Conservation (phyloP, 2,113 vertebrate genomes). For the Hemiscyllium ocellatum region DNA sequence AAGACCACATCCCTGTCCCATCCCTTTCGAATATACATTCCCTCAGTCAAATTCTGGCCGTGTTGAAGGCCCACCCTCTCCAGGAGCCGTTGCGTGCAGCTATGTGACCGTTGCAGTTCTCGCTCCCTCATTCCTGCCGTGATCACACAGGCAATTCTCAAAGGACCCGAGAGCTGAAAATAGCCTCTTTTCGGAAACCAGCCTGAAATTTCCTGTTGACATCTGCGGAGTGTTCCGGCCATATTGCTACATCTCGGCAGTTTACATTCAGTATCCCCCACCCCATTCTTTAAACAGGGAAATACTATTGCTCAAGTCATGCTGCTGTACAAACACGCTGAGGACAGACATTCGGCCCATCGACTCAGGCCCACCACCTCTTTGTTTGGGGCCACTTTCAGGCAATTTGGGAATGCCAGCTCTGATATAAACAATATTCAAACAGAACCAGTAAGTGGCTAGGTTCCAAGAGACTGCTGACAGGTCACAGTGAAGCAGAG, state of each 20-base stretch:
- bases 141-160: not conserved
- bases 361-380: not conserved
- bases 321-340: not conserved
- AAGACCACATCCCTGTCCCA: not conserved
- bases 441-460: not conserved
- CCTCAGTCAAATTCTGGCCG: not conserved
- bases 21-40: not conserved
- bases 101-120: not conserved
- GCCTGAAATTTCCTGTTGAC: too few species aligned
- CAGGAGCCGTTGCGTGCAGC: not conserved
- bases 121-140: not conserved
- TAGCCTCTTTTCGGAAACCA: not conserved
- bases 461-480: not conserved
- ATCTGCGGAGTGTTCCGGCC: too few species aligned
- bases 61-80: not conserved
- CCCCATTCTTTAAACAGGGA: not conserved
- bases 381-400: not conserved
- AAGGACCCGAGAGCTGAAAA: not conserved
- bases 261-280: not conserved
- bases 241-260: too few species aligned
- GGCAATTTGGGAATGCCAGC: not conserved
- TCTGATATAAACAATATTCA: not conserved
- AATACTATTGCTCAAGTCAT: not conserved
- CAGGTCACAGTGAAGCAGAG: not conserved
- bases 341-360: not conserved